Percentiles rank a stretch among this genome's conserved stretches.
phyloP scores from a whole-genome alignment of 2,797 vertebrate species.

The Pteronotus mesoamericanus region DNA sequence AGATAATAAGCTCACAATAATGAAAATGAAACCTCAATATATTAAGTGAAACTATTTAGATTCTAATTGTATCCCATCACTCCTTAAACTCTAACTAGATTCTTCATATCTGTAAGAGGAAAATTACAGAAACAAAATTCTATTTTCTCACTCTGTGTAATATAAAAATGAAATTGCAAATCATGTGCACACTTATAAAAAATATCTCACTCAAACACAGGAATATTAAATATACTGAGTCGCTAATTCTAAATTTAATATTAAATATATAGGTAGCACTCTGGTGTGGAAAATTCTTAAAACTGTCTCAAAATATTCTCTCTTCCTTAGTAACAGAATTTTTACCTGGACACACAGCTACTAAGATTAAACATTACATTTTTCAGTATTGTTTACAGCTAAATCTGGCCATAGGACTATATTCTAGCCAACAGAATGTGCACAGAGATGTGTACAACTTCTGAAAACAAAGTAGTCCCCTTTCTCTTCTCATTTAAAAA shows the following conservation, averaged over 20 bases:
- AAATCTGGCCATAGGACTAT: background rate
- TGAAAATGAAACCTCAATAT: background rate
- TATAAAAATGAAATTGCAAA: conserved; percentile 35
- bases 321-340: conserved; percentile 1
- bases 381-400: background rate
- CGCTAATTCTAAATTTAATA: background rate
- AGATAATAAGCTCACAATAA: background rate
- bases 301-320: background rate
- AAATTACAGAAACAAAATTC: background rate
- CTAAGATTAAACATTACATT: background rate
- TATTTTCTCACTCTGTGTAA: conserved; percentile 14
- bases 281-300: background rate
- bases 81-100: background rate
- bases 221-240: background rate
- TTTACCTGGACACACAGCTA: background rate
- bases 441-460: background rate
- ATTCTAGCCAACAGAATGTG: background rate
- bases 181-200: conserved; percentile 11
- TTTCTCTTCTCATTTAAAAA: background rate
- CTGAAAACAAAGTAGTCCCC: background rate
- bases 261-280: background rate
- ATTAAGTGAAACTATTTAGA: background rate
- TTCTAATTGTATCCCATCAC: background rate
- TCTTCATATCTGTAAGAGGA: conserved; percentile 27
- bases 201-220: background rate